Percentiles rank a stretch among this genome's conserved stretches.
Evolutionary conservation across 2,888 invertebrate species (phyloP).

Genomic region (Maniola hyperantus): DNA sequence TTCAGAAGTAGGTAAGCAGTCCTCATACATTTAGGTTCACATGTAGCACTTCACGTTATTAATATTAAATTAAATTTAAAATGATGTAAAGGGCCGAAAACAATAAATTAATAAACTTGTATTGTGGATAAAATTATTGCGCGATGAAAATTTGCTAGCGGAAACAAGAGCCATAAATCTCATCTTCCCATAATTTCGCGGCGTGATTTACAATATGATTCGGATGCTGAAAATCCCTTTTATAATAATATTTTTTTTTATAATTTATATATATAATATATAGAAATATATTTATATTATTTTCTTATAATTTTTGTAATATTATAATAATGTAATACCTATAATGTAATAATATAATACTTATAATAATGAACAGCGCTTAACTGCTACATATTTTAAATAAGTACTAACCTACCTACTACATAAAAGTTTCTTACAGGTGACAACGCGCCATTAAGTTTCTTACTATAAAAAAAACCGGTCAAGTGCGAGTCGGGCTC

Average conservation of each 20-base stretch:
- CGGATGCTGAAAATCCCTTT: conserved; percentile 26
- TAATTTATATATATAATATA: no score
- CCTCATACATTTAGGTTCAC: conserved; percentile 42
- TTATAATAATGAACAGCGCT: no score
- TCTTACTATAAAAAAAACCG: no score
- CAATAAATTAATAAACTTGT: conserved; percentile 53
- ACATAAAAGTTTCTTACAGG: no score
- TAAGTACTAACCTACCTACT: no score
- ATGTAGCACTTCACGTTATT: neutral
- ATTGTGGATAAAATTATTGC: conserved; percentile 64
- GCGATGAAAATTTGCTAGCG: conserved; percentile 74
- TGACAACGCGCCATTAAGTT: no score
- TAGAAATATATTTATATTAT: no score
- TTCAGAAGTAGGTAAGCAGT: conserved; percentile 9
- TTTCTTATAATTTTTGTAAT: neutral
- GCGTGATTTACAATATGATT: conserved; percentile 66
- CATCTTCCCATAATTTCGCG: conserved; percentile 71
- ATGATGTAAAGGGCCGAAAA: conserved; percentile 19
- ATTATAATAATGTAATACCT: no score
- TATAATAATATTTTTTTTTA: no score
- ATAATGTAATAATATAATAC: no score
- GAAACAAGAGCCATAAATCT: conserved; percentile 74
- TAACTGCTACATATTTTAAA: no score
- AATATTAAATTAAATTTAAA: neutral
- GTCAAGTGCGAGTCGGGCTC: no score